Percentiles rank a stretch among this genome's conserved stretches.
phyloP scores from a whole-genome alignment of 2,888 invertebrate genomes.

The Muschampia plurimacula region DNA sequence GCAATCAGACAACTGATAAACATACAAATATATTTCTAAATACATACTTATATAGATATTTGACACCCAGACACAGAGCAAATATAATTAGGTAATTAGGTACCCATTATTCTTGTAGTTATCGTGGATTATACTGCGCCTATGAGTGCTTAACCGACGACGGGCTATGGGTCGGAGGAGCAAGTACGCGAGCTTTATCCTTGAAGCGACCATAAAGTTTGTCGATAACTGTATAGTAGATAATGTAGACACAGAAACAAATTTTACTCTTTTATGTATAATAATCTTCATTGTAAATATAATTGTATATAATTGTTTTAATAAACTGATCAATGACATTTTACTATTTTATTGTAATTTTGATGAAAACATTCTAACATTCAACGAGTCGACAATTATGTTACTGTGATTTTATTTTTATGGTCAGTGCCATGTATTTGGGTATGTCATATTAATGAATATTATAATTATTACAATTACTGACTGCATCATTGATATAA shows the following conservation, averaged over 20 bases:
- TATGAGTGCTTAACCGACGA: no score
- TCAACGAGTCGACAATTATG: background rate
- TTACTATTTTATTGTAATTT: background rate
- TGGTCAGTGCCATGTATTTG: constrained; percentile 21
- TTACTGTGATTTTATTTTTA: constrained; percentile 20
- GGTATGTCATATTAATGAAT: background rate
- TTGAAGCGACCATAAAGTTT: background rate
- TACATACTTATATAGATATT: no score
- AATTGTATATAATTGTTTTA: constrained; percentile 38
- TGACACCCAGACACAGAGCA: no score
- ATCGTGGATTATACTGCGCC: no score
- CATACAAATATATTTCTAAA: no score
- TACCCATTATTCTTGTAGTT: no score
- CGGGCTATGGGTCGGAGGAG: no score
- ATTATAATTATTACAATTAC: background rate
- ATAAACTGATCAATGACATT: background rate
- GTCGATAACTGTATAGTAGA: background rate
- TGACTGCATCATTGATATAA: background rate
- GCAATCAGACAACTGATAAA: no score
- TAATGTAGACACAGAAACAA: background rate
- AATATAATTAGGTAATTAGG: no score
- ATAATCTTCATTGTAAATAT: constrained; percentile 37
- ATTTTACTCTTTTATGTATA: background rate
- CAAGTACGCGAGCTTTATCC: no score
- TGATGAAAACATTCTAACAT: background rate